These are phyloP conservation scores for Anticlea derivata DNA, from an alignment of 2,888 invertebrate genomes.

Conservation along the genomic window DNA sequence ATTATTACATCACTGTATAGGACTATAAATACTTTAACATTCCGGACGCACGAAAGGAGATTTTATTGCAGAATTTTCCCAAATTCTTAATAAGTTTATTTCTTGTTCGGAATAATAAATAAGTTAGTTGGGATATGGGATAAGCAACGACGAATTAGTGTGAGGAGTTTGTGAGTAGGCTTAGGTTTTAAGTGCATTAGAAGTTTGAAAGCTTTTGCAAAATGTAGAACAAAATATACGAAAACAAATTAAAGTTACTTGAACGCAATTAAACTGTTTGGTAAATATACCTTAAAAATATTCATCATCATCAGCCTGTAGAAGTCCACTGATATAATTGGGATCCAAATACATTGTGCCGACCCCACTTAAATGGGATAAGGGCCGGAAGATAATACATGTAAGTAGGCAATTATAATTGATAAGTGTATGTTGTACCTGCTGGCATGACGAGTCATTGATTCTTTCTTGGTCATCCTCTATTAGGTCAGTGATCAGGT, in stretches of 20 bases:
- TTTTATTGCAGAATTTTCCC: constrained; percentile 53
- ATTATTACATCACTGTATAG: not conserved
- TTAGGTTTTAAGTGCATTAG: not conserved
- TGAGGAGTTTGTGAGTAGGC: constrained; percentile 7
- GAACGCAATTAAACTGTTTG: no score
- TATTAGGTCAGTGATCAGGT: no score
- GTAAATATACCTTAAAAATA: no score
- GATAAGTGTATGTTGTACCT: no score
- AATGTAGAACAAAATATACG: not conserved
- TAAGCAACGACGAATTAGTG: constrained; percentile 29
- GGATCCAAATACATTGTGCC: no score
- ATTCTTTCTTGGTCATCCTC: no score
- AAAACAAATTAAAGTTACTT: not conserved
- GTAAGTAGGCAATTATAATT: no score
- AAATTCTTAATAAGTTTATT: constrained; percentile 38
- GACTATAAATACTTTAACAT: constrained; percentile 74
- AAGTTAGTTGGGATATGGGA: constrained; percentile 28
- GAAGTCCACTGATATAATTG: no score
- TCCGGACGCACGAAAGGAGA: constrained; percentile 52
- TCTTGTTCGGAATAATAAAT: constrained; percentile 31
- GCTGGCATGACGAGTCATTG: no score
- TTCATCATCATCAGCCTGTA: no score
- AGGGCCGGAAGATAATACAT: no score
- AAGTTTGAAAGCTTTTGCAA: not conserved
- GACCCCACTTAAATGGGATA: no score